These are phyloP conservation scores for Euglossa dilemma DNA, from an alignment of 1,140 invertebrate species.

Conservation along the genomic window DNA sequence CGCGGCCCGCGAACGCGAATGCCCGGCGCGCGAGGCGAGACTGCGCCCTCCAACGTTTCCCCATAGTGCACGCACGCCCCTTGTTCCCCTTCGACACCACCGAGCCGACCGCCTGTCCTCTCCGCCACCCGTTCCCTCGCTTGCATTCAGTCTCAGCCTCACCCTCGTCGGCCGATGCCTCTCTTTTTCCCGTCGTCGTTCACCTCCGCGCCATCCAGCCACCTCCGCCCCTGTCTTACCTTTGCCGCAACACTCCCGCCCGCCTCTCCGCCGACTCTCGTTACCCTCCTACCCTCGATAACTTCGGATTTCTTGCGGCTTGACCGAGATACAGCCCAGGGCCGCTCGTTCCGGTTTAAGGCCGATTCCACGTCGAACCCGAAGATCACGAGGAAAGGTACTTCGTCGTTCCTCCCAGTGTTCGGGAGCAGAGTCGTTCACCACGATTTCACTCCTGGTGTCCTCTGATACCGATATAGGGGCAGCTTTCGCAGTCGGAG, in stretches of 20 bases:
- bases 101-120: constrained; percentile 31
- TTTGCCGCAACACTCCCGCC: constrained; percentile 43
- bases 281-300: constrained; percentile 51
- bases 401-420: too few species aligned
- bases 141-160: constrained; percentile 23
- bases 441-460: constrained; percentile 9
- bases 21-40: constrained; percentile 76
- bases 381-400: neutral
- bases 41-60: constrained; percentile 75
- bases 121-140: constrained; percentile 15
- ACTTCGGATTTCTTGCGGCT: constrained; percentile 64
- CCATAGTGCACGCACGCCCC: constrained; percentile 66
- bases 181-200: constrained; percentile 46
- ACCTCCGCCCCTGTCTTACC: constrained; percentile 56
- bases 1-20: constrained; percentile 73
- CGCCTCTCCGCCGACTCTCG: neutral
- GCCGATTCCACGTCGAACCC: too few species aligned
- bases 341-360: neutral
- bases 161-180: constrained; percentile 27
- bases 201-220: constrained; percentile 39
- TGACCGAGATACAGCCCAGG: constrained; percentile 54
- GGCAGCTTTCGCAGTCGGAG: neutral
- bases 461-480: neutral
- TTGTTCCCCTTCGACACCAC: constrained; percentile 40
- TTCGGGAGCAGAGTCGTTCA: neutral